Conservation (phyloP, 2,888 invertebrate species). For the Microdon myrmicae region DNA sequence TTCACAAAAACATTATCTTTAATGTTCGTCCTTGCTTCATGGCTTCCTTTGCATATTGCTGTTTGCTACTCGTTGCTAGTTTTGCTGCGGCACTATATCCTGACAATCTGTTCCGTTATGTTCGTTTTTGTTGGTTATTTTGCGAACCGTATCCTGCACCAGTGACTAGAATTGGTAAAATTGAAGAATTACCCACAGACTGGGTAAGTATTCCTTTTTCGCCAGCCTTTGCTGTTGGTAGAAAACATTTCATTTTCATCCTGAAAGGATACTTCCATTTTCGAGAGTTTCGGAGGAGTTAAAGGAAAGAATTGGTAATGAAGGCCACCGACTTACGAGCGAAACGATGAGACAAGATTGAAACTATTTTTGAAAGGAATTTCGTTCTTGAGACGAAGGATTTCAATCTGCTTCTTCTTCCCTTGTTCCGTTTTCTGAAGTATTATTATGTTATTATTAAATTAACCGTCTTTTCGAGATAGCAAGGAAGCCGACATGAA, state of each 20-base stretch:
- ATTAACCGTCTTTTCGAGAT: too few species aligned
- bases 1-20: slow-evolving; percentile 50
- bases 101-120: slow-evolving; percentile 3
- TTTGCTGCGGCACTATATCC: neutral
- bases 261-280: slow-evolving; percentile 50
- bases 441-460: slow-evolving; percentile 2
- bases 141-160: slow-evolving; percentile 18
- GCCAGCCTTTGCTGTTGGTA: slow-evolving; percentile 26
- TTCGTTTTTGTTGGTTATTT: slow-evolving; percentile 11
- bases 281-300: slow-evolving; percentile 44
- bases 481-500: too few species aligned
- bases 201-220: slow-evolving; percentile 44
- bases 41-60: too few species aligned
- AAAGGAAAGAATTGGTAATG: slow-evolving; percentile 47
- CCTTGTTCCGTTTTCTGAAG: slow-evolving; percentile 12
- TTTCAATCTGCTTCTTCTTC: slow-evolving; percentile 22
- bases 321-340: slow-evolving; percentile 10
- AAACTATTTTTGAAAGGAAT: slow-evolving; percentile 53
- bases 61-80: slow-evolving; percentile 16
- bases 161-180: slow-evolving; percentile 12
- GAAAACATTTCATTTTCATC: slow-evolving; percentile 52
- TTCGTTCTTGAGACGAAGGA: slow-evolving; percentile 33
- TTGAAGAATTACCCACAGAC: slow-evolving; percentile 30
- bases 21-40: slow-evolving; percentile 37
- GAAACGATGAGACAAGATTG: slow-evolving; percentile 29